phyloP scores from a whole-genome alignment of 2,113 vertebrate genomes.

The Loxodonta africana region DNA sequence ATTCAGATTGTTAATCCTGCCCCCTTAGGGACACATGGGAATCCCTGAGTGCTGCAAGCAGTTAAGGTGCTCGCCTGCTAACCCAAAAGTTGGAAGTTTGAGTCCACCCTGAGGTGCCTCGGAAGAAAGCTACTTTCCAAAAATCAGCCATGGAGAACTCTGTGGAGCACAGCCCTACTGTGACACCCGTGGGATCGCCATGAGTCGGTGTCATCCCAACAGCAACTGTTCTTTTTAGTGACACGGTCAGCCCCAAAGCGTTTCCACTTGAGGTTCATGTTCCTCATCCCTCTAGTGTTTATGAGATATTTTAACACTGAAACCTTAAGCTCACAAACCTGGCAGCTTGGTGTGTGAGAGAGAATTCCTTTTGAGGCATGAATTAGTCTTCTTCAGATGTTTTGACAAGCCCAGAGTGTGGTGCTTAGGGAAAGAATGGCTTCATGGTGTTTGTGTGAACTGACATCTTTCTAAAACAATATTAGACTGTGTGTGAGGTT shows the following conservation, averaged over 20 bases:
- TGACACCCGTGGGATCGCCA: neutral
- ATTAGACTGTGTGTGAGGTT: neutral
- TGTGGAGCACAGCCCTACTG: neutral
- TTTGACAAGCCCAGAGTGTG: slow-evolving; percentile 80
- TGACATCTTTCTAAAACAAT: slow-evolving; percentile 70
- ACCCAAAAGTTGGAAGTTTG: neutral
- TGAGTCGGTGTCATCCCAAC: neutral
- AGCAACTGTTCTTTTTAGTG: neutral
- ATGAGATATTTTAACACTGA: slow-evolving; percentile 51
- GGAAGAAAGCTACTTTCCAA: neutral
- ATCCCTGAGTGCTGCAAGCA: neutral
- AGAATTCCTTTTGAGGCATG: slow-evolving; percentile 83
- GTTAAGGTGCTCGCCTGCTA: neutral
- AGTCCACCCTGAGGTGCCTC: neutral
- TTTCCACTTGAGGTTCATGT: neutral
- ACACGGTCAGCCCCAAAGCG: neutral
- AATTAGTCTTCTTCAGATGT: slow-evolving; percentile 83
- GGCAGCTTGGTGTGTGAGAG: slow-evolving; percentile 70
- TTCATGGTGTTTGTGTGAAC: slow-evolving; percentile 76
- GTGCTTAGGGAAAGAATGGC: slow-evolving; percentile 76
- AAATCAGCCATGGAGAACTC: neutral
- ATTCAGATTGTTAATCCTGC: neutral
- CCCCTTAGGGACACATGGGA: neutral
- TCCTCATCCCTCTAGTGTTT: neutral
- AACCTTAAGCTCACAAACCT: slow-evolving; percentile 68